Percentiles rank a stretch among this genome's conserved stretches.
Conservation (phyloP, 2,113 vertebrate genomes). For the Brachyhypopomus occidentalis region DNA sequence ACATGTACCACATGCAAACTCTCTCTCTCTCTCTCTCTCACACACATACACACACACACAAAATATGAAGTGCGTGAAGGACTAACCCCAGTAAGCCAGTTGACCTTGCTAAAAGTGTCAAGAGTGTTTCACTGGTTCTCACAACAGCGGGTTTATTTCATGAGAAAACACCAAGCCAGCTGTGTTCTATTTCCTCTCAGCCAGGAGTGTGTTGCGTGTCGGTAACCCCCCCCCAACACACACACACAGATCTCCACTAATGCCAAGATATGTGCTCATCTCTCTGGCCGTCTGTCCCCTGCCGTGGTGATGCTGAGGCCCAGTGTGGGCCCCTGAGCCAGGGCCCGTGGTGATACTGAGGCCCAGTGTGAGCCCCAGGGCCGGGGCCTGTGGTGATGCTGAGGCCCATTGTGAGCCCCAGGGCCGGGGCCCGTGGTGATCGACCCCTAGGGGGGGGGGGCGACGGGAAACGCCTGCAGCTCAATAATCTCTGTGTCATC, state of each 20-base stretch:
- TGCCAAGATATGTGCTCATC: conserved; percentile 6
- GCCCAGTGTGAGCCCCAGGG: background rate
- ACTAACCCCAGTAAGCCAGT: conserved; percentile 27
- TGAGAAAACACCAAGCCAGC: conserved; percentile 45
- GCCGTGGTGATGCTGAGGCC: background rate
- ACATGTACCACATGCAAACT: too few relatives aligned
- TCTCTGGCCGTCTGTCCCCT: background rate
- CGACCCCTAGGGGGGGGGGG: conserved; percentile 62
- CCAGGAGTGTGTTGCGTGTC: background rate
- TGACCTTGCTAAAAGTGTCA: conserved; percentile 35
- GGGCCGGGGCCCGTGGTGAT: conserved; percentile 1
- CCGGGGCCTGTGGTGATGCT: conserved; percentile 5
- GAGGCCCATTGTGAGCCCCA: background rate
- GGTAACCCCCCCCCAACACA: conserved; percentile 41
- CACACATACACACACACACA: background rate
- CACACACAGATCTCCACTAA: background rate
- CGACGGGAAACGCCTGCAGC: conserved; percentile 73
- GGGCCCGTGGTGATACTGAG: conserved; percentile 18
- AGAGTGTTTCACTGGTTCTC: conserved; percentile 28
- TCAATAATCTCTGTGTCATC: conserved; percentile 73
- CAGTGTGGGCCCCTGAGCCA: background rate
- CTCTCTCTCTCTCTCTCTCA: too few relatives aligned
- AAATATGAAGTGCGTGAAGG: conserved; percentile 34
- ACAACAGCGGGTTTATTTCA: conserved; percentile 44
- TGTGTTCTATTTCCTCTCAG: conserved; percentile 54